Evolutionary conservation across 2,888 invertebrate genomes (phyloP), one percentile per base, ranked within the genome.

Genomic region (Himalopsyche anomala): DNA sequence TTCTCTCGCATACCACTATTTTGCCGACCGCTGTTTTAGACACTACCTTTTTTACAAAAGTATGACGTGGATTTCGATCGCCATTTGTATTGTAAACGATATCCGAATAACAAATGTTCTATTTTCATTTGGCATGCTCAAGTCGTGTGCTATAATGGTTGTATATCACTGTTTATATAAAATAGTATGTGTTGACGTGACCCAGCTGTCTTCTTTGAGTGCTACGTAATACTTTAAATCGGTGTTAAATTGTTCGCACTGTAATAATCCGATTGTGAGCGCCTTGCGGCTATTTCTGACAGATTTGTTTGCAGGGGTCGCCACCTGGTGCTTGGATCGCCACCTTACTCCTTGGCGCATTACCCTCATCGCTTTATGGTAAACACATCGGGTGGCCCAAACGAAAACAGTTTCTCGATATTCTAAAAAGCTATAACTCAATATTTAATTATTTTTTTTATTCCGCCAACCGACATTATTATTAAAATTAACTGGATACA

Each of bases 261-360:
- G 62, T 28, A 19, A 62, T 62, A 62, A 62, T 62, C 62, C 19
- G 19, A 62, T 62, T 8, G 62, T 28, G 62, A 62, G 62, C 62
- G 62, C 62, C 62, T 62, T 62, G 62, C 28, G 62, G 62, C 62
- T 62, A 62, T 62, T 62, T 62, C 62, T 62, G 62, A 62, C 62
- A 62, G 62, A 62, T 62, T 62, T 62, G 62, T 62, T 62, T 62
- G 62, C 62, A 62, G 62, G 62, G 62, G 62, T 62, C 62, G 62
- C 62, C 62, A 62, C 62, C 62, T 62, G 62, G 62, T 62, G 62
- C 15, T 62, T 19, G 62, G 62, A 62, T 62, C 62, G n/a, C 62
- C 62, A 62, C 62, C 62, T 62, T 62, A 62, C 62, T 62, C 28
- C 62, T 62, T 62, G 62, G 19, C 62, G 62, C 62, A 62, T 62